Conservation (phyloP, 2,797 vertebrate genomes). For the Synaphobranchus kaupii region DNA sequence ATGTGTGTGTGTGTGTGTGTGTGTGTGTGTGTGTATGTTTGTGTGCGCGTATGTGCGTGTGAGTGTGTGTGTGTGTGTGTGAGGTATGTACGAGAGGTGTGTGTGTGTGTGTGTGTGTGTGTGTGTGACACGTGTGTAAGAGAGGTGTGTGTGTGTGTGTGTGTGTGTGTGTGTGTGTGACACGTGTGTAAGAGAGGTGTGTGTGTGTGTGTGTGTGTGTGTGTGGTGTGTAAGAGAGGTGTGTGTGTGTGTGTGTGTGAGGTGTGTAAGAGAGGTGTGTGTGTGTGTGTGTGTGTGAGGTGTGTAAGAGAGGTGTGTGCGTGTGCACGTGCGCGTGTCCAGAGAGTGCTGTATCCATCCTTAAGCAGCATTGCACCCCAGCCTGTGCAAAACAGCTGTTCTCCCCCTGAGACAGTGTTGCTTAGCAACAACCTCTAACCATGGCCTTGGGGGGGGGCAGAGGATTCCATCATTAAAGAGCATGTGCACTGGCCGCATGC, state of each 20-base stretch:
- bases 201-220: neutral
- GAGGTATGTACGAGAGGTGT: neutral
- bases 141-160: conserved; percentile 5
- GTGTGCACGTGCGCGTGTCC: neutral
- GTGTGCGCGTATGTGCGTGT: neutral
- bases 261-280: neutral
- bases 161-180: neutral
- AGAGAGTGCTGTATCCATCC: neutral
- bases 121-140: neutral
- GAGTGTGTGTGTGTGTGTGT: conserved; percentile 4
- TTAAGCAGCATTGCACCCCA: neutral
- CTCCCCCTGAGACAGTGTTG: conserved; percentile 61
- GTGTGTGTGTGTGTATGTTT: neutral
- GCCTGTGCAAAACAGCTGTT: conserved; percentile 37
- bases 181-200: neutral
- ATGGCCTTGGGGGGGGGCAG: conserved; percentile 62
- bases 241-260: neutral
- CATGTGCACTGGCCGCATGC: no score
- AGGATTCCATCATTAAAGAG: conserved; percentile 59
- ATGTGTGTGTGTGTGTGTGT: neutral
- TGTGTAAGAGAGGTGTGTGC: neutral
- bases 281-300: neutral
- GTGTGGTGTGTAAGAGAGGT: neutral
- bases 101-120: neutral
- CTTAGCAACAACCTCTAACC: conserved; percentile 65